Evolutionary conservation across 2,888 invertebrate genomes (phyloP), one percentile per base, ranked within the genome.

Genomic region (Diarsia brunnea): DNA sequence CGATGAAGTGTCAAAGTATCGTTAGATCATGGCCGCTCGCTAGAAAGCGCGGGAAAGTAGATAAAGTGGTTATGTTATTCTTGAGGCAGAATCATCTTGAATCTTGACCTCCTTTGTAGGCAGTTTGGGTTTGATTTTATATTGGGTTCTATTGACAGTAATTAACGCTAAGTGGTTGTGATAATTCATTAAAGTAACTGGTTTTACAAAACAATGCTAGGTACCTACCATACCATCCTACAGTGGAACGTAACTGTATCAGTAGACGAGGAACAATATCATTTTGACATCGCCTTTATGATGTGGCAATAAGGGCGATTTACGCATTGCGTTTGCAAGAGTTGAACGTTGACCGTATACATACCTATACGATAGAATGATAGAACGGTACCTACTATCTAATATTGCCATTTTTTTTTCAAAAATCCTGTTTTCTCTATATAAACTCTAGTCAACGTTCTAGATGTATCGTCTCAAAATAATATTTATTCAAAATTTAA

Each of bases 41-140:
- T 87, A 87, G 86, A 87, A 87, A 87, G 85, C 69, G 78, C 87
- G 84, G 84, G 86, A 87, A 87, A 86, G 83, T 73, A 49, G 74
- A 68, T 77, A 75, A 68, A 73, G 77, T 81, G 76, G 75, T 24
- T 77, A 69, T 75, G 76, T 63, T 31, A 58, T 65, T 77, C 81
- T 79, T 64, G 75, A 73, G 21, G 65, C 61, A 61, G 75, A 76
- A 73, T 80, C 64, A 63, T 75, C 73, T 76, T 83, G 81, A 78
- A 38, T 47, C 45, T 38, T 79, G 65, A 73, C 78, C 78, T 79
- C 79, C 73, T 78, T 78, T 27, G 51, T 65, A 24, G 31, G 11
- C 27, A 51, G 27, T 53, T 66, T 53, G 12, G 38, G 10, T 53
- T 73, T 47, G 21, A 63, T 53, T 78, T 73, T 66, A 43, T 51